phyloP scores from a whole-genome alignment of 2,888 invertebrate genomes.

The Epinotia bilunana region DNA sequence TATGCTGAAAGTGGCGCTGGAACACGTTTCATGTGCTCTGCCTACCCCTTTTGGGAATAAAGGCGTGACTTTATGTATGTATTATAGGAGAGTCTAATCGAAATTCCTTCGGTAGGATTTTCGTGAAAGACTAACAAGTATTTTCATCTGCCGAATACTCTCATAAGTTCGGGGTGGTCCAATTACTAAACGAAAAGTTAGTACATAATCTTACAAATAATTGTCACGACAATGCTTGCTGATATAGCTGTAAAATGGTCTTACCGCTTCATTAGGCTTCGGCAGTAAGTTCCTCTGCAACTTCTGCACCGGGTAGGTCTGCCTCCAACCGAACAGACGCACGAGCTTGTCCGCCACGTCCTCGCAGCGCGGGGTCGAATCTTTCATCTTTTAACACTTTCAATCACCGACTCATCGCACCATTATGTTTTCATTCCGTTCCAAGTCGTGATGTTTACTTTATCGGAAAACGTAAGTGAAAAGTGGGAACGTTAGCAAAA shows the following conservation, averaged over 20 bases:
- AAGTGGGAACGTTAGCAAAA: slow-evolving; percentile 47
- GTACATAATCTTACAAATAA: not conserved
- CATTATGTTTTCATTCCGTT: slow-evolving; percentile 46
- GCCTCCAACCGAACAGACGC: slow-evolving; percentile 91
- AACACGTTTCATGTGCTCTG: no score
- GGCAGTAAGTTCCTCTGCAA: slow-evolving; percentile 86
- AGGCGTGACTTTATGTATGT: no score
- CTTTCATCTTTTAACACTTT: slow-evolving; percentile 77
- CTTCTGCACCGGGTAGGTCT: slow-evolving; percentile 91
- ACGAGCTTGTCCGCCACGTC: slow-evolving; percentile 91
- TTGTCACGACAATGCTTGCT: not conserved
- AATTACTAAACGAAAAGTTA: not conserved
- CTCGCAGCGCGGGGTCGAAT: slow-evolving; percentile 87
- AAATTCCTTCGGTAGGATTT: not conserved
- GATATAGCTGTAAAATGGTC: not conserved
- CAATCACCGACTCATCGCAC: slow-evolving; percentile 26
- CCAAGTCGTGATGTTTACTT: slow-evolving; percentile 37
- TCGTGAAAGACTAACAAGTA: not conserved
- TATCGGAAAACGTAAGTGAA: slow-evolving; percentile 46
- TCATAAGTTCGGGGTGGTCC: not conserved
- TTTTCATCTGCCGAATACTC: not conserved
- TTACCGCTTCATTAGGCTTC: slow-evolving; percentile 75
- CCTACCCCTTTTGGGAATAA: no score
- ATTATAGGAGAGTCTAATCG: not conserved
- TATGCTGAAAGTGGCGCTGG: no score